Evolutionary conservation across 2,797 vertebrate genomes (phyloP).

Genomic region (Phrynocephalus guinanensis): DNA sequence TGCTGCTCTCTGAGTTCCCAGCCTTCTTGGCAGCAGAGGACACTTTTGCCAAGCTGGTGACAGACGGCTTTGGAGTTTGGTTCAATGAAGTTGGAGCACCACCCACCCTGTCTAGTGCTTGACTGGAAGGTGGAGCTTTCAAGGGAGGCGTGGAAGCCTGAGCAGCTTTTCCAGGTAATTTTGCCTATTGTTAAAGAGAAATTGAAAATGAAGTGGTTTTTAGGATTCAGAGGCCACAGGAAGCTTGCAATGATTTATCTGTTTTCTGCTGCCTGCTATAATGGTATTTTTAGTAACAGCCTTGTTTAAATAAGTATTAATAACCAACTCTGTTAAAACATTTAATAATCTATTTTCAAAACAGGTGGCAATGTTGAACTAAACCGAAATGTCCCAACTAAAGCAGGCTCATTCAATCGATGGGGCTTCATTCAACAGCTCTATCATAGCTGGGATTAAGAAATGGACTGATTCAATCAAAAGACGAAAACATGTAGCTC

Average conservation of each 20-base stretch:
- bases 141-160: conserved; percentile 44
- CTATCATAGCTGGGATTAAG: too few relatives aligned
- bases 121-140: conserved; percentile 51
- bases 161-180: conserved; percentile 58
- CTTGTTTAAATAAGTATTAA: not conserved
- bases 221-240: too few relatives aligned
- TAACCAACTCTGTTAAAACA: not conserved
- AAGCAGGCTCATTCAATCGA: not conserved
- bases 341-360: not conserved
- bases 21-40: not conserved
- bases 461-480: too few relatives aligned
- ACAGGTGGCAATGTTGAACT: too few relatives aligned
- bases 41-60: conserved; percentile 13
- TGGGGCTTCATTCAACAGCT: too few relatives aligned
- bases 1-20: conserved; percentile 71
- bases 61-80: not conserved
- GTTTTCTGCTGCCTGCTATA: not conserved
- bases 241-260: not conserved
- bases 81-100: conserved; percentile 35
- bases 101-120: conserved; percentile 30
- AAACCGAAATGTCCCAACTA: not conserved
- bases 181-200: conserved; percentile 55
- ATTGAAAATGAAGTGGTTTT: too few relatives aligned
- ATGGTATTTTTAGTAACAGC: not conserved
- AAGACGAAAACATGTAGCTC: not conserved